Evolutionary conservation across 1,140 invertebrate species (phyloP).

Genomic region (Drosophila nigrodunni): DNA sequence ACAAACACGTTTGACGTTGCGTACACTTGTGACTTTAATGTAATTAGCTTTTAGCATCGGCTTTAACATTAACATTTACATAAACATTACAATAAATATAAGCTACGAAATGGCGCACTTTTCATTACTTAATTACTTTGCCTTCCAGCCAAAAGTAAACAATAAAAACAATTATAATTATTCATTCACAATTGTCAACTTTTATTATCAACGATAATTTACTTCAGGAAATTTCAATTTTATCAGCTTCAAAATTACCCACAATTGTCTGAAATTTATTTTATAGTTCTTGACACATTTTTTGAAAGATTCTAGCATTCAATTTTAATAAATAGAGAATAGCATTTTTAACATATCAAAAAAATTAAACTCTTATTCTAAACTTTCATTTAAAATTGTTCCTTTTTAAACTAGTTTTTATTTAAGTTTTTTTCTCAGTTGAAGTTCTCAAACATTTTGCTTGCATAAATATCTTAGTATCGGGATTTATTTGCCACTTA

Average conservation of each 20-base stretch:
- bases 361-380: too few species aligned
- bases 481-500: too few species aligned
- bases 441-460: too few species aligned
- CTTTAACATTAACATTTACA: constrained; percentile 15
- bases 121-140: constrained; percentile 25
- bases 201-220: neutral
- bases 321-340: neutral
- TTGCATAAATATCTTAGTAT: too few species aligned
- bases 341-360: too few species aligned
- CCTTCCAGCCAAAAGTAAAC: neutral
- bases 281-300: neutral
- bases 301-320: neutral
- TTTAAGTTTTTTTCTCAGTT: too few species aligned
- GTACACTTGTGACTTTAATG: constrained; percentile 49
- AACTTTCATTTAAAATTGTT: too few species aligned
- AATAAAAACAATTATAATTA: constrained; percentile 3
- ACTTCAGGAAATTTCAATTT: neutral
- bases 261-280: neutral
- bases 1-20: neutral
- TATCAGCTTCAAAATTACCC: neutral
- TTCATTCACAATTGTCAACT: neutral
- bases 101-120: constrained; percentile 7
- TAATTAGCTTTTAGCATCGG: constrained; percentile 61
- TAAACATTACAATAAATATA: constrained; percentile 23
- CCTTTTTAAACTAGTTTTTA: too few species aligned